Evolutionary conservation across 2,113 vertebrate genomes (phyloP).

Genomic region (Pollimyrus isidori): DNA sequence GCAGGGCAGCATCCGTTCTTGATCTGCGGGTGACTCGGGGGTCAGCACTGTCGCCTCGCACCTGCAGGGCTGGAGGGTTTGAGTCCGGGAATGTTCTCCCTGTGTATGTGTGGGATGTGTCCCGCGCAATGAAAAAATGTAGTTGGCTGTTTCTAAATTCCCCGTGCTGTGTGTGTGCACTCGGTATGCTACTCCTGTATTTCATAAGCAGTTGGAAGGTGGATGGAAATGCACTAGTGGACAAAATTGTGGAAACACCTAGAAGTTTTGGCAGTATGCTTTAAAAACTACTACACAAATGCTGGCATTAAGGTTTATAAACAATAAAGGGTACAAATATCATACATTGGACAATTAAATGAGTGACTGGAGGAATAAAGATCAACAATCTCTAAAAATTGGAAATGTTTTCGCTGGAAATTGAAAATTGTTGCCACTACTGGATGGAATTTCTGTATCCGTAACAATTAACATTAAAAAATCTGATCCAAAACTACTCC

Average conservation of each 20-base stretch:
- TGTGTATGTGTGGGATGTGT: background rate
- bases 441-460: background rate
- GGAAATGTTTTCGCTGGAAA: no score
- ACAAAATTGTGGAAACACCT: no score
- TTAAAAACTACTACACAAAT: no score
- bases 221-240: background rate
- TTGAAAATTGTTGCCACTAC: background rate
- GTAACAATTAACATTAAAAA: background rate
- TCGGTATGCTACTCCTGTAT: background rate
- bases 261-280: no score
- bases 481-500: background rate
- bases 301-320: no score
- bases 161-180: background rate
- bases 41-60: background rate
- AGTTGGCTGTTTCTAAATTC: background rate
- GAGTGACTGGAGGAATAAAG: no score
- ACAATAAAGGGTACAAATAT: no score
- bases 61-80: background rate
- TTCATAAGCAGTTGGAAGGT: background rate
- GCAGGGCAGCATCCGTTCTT: background rate
- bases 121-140: background rate
- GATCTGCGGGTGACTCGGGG: background rate
- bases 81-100: background rate
- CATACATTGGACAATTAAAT: no score
- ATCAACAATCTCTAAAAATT: no score